These are phyloP conservation scores for Pipistrellus kuhlii DNA, from an alignment of 2,797 vertebrate species.

Conservation along the genomic window DNA sequence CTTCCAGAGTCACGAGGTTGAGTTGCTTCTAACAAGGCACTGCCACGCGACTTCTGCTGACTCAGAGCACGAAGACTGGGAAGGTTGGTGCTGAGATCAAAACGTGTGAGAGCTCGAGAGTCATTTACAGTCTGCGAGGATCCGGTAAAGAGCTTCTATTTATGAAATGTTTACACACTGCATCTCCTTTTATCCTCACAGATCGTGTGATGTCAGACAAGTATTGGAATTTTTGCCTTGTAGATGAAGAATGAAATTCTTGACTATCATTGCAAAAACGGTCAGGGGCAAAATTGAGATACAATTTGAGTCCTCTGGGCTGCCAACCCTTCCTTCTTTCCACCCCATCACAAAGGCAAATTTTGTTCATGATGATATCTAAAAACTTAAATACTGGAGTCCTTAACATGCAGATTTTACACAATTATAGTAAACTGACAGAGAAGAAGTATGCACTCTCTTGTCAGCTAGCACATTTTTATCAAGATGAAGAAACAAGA, in stretches of 20 bases:
- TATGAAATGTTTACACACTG: not conserved
- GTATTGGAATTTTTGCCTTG: not conserved
- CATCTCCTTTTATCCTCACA: not conserved
- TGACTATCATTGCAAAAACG: not conserved
- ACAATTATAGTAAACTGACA: not conserved
- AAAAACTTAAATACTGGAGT: not conserved
- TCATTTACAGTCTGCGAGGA: slow-evolving; percentile 2
- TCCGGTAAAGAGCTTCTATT: slow-evolving; percentile 16
- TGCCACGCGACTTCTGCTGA: not conserved
- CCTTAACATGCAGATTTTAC: not conserved
- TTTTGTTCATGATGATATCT: not conserved
- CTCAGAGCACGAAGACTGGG: not conserved
- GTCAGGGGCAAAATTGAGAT: not conserved
- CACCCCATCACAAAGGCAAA: not conserved
- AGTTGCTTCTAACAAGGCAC: not conserved
- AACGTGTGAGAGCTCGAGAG: not conserved
- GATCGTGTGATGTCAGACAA: not conserved
- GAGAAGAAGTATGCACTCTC: not conserved
- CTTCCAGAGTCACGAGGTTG: not conserved
- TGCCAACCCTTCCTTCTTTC: not conserved
- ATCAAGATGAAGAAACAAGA: not conserved
- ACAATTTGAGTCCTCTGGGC: fast-evolving
- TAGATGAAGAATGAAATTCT: not conserved
- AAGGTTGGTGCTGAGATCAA: not conserved
- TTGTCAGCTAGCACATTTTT: slow-evolving; percentile 35